Evolutionary conservation across 2,888 invertebrate genomes (phyloP), one percentile per base, ranked within the genome.

Genomic region (Drosophila multiciliata): DNA sequence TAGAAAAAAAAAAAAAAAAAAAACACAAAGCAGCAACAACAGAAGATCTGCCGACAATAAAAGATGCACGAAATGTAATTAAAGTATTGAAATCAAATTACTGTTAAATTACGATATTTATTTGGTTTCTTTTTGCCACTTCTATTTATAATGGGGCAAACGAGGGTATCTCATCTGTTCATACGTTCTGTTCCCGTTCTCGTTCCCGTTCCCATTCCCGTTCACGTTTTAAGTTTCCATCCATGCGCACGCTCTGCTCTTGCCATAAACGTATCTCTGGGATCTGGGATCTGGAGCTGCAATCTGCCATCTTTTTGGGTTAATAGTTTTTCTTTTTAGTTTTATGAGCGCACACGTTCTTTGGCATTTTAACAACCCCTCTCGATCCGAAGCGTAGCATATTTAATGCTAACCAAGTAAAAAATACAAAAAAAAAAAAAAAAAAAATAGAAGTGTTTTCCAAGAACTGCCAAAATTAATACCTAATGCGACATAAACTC

Each of bases 71-170:
- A 81, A 76, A 76, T 74, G 87, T 88, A 88, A 87, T 87, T 88
- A 87, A 87, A 86, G 87, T 87, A 88, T 88, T 87, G 84, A 82
- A 88, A 88, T 86, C 86, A 86, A 88, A 86, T 86, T 86, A 86
- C 86, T 78, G 86, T 88, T 86, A 83, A 80, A 87, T 79, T 82
- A 75, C 76, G 70, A 78, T 78, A 36, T 36, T 26, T 26, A 26
- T 38, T 38, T n/a, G 40, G 8, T 8, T 26, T 48, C 15, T 3
- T 1, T 15, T 0, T 17, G 29, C 29, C 29, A 29, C 29, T 49
- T 23, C 53, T 26, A 40, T 40, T 64, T 49, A 48, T 54, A 66
- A 50, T 65, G 66, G 36, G 50, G 53, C 50, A 54, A 49, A n/a
- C 29, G n/a, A 60, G 36, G 36, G 29, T 60, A 32, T 38, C 42